Base-by-base conservation (phyloP, 92 coral and sea anemone species). In the Palythoa heliodiscus region DNA sequence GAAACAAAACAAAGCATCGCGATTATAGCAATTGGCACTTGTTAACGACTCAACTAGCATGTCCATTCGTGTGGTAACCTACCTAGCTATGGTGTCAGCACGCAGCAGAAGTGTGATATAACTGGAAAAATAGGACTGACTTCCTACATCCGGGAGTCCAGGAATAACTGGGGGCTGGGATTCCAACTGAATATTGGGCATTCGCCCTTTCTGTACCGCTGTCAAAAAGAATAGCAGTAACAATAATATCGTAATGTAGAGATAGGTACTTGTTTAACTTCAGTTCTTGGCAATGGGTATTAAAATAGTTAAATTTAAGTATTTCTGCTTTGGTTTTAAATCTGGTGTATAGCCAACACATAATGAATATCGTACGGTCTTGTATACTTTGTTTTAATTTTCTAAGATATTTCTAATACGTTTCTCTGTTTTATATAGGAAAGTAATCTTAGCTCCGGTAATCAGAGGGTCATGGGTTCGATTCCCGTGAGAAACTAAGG, bases 141-240 rank as follows among this genome's bases (percentile, higher is more conserved):
- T 88, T 72, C 91, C 88, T 87, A 89, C 87, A 76, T 93, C 97
- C 12, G 87, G 89, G 16, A 92, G 86, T 9, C 91, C 90, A 29
- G 87, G 71, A 17, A 89, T 86, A 52, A 92, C 54, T 35, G 92
- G 86, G n/a, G 68, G 77, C 16, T 72, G 86, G 64, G 75, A 61
- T 50, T 94, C 98, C 64, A 90, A 75, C 71, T 92, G 95, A 5
- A 92, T 61, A 35, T 89, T 73, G 50, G 98, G 89, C 73, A 94
- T 90, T 86, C 98, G 91, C 47, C 98, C 98, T 83, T 92, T 94
- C 70, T 94, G 98, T 15, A 94, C 98, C 70, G 98, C 98, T 94
- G 86, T 7, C 58, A 43, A 76, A 23, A 53, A 43, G 37, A 37
- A 29, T 73, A 77, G 47, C 73, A 69, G 47, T 24, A 11, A 12